Evolutionary conservation across 2,797 vertebrate genomes (phyloP).

Genomic region (Pipistrellus nathusii): DNA sequence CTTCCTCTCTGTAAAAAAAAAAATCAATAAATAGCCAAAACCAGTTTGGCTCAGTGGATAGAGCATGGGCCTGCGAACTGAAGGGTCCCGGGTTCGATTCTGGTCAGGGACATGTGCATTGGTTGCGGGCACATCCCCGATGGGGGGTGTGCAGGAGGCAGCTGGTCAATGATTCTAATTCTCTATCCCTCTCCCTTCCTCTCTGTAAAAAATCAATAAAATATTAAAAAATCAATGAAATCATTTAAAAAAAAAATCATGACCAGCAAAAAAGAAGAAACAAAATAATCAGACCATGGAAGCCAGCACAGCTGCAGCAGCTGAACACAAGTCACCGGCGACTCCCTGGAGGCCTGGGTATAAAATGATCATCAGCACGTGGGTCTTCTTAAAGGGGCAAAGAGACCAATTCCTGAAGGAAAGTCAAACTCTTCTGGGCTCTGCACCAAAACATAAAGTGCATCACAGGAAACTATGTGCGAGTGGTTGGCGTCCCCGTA

Average conservation of each 20-base stretch:
- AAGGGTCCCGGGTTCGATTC: too few species aligned
- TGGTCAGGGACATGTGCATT: too few species aligned
- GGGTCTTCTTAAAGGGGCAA: background rate
- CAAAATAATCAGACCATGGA: background rate
- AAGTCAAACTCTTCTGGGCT: background rate
- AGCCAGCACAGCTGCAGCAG: background rate
- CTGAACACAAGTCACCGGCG: background rate
- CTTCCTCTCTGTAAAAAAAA: too few species aligned
- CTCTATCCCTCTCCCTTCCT: too few species aligned
- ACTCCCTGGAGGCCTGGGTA: background rate
- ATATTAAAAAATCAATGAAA: background rate
- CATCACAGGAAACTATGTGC: background rate
- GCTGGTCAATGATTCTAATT: too few species aligned
- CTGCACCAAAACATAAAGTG: background rate
- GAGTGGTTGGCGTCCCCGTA: background rate
- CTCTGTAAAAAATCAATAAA: too few species aligned
- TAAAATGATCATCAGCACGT: background rate
- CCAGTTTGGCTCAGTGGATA: too few species aligned
- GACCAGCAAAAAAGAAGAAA: background rate
- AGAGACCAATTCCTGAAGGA: background rate
- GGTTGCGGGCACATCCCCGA: too few species aligned
- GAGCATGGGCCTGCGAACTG: too few species aligned
- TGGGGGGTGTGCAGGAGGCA: too few species aligned
- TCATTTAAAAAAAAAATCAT: background rate
- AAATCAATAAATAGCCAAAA: too few species aligned